These are phyloP conservation scores for Taenioides sp. DNA, from an alignment of 2,797 vertebrate genomes.

Conservation along the genomic window DNA sequence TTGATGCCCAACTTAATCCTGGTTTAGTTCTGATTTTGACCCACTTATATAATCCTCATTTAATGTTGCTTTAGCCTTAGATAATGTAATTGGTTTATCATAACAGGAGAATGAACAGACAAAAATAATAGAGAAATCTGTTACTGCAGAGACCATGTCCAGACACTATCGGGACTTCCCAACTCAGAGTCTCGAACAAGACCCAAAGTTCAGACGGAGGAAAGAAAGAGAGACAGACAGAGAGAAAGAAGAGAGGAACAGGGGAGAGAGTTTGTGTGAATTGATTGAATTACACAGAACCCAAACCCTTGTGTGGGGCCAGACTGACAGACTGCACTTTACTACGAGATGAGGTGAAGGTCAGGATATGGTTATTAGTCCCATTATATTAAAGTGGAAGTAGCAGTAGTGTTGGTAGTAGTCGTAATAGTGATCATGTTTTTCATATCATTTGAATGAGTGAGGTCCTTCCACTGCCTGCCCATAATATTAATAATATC, in stretches of 20 bases:
- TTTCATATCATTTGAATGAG: neutral
- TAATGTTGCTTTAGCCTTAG: neutral
- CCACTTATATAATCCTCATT: neutral
- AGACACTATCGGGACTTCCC: conserved; percentile 66
- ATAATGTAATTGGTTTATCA: no score
- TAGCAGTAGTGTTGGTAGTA: neutral
- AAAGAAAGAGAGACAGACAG: conserved; percentile 56
- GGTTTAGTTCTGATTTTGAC: neutral
- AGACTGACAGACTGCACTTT: conserved; percentile 44
- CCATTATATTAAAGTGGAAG: neutral
- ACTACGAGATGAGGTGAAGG: neutral
- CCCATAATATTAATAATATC: neutral
- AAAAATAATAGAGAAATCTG: conserved; percentile 43
- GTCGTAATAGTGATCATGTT: neutral
- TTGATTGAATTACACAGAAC: conserved; percentile 68
- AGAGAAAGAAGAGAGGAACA: conserved; percentile 34
- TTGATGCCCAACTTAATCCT: neutral
- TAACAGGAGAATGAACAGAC: conserved; percentile 16
- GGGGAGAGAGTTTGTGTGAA: conserved; percentile 66
- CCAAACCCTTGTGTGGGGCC: conserved; percentile 60
- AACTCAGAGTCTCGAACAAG: conserved; percentile 65
- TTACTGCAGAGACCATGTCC: conserved; percentile 47
- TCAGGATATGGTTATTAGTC: neutral
- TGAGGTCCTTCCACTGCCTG: neutral
- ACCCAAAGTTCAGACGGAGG: conserved; percentile 69